Base-by-base conservation (phyloP, 2,797 vertebrate species). In the Molothrus ater region DNA sequence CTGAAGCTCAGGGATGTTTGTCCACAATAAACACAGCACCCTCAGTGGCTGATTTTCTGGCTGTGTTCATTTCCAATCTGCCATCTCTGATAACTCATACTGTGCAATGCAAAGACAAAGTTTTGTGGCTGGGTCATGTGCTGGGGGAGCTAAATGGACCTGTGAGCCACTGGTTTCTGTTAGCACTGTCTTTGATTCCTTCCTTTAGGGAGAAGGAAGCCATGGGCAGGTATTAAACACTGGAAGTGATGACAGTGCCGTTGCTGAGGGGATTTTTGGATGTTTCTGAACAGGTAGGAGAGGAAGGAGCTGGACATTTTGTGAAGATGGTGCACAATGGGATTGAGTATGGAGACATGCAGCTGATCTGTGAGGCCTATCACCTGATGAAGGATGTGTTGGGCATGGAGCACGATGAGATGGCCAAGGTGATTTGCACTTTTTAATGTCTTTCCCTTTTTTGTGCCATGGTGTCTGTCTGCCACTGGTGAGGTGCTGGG, bases 321-420 rank as follows among this genome's bases (percentile, higher is more conserved):
- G 99, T 99, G 91, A 99, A 99, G 98, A 99, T 99, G 99, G 99
- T 99, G 61, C 99, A 99, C 95, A 99, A 99, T 2, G 99, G 99
- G 40, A 99, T 99, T 2, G 99, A 99, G 94, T 99, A 99, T 1
- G 99, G 99, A 3, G 99, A 99, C 97, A 99, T 99, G 99, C 99
- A 99, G 98, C 98, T 99, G 69, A 99, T 99, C 96, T 99, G 99
- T 42, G 99, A 99, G 96, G 99, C 99, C 14, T 99, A 99, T 93
- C 99, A 99, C 95, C 96, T 99, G 93, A 99, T 99, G 99, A 99
- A 99, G 54, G 99, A 99, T 3, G 97, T 99, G 17, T 93, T 99
- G 96, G 97, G 96, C 34, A 98, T 99, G 99, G 97, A 98, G 42
- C 99, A 99, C 0, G 97, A 98, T 3, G 98, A 99, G 93, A 99